These are phyloP conservation scores for Agonopterix alstromeriana DNA, from an alignment of 2,888 invertebrate genomes.

Conservation along the genomic window DNA sequence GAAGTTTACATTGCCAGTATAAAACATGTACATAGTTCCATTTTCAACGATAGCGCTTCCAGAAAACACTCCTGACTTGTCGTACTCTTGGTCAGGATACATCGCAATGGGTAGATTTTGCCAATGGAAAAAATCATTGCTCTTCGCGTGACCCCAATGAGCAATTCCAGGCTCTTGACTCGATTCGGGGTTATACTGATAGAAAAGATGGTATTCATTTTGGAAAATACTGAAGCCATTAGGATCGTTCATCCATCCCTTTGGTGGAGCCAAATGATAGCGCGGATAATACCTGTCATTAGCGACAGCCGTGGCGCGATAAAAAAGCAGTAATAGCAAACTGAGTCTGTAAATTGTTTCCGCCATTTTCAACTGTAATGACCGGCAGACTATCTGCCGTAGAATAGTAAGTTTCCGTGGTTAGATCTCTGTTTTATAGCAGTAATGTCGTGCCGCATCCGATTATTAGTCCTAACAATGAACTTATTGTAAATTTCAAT, in stretches of 20 bases:
- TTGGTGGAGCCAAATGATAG: constrained; percentile 46
- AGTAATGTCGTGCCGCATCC: constrained; percentile 12
- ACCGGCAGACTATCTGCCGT: constrained; percentile 6
- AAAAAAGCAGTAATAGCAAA: constrained; percentile 22
- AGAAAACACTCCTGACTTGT: constrained; percentile 58
- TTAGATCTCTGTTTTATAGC: constrained; percentile 20
- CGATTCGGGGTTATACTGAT: constrained; percentile 62
- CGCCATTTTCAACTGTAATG: constrained; percentile 11
- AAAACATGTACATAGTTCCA: constrained; percentile 43
- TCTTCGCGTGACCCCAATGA: constrained; percentile 72
- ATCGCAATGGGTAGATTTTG: constrained; percentile 59
- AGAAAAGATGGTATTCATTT: constrained; percentile 64
- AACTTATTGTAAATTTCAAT: constrained; percentile 2
- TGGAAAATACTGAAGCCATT: constrained; percentile 63
- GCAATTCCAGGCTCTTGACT: constrained; percentile 45
- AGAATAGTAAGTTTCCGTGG: constrained; percentile 20
- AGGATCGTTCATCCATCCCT: constrained; percentile 76
- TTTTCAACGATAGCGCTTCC: constrained; percentile 62
- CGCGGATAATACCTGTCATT: constrained; percentile 37
- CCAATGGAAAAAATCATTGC: constrained; percentile 65
- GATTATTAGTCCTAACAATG: constrained; percentile 10
- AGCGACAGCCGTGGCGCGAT: constrained; percentile 17
- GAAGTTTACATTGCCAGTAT: constrained; percentile 54
- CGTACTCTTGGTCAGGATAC: constrained; percentile 53
- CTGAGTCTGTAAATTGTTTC: constrained; percentile 11